Evolutionary conservation across 2,888 invertebrate species (phyloP), one percentile per base, ranked within the genome.

Genomic region (Eurois occulta): DNA sequence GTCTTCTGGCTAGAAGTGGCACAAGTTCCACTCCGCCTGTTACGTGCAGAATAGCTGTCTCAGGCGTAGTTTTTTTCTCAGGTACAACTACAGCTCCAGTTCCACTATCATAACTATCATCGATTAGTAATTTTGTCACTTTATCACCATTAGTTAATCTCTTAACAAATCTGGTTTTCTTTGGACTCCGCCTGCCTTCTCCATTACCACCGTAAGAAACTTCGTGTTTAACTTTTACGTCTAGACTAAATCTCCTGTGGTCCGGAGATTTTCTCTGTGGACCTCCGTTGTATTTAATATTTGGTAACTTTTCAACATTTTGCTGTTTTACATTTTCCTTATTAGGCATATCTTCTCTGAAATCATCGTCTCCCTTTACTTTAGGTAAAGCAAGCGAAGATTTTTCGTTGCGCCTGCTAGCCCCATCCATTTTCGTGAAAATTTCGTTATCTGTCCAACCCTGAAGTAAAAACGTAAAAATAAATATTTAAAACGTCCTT

Each of bases 11-110:
- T 84, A 98, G 94, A 71, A 98, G 94, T 4, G 98, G 98, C 75
- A 98, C 98, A 90, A 98, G 95, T 94, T 98, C 98, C 71, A 98
- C 97, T 38, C 98, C 98, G 35, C 98, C 98, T 2, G 97, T 97
- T 81, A 97, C 90, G 80, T 94, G 92, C 35, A 96, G 85, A 73
- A 97, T 95, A 32, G 93, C 89, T 21, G 92, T 91, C 81, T 96
- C 97, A 32, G 97, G 96, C 7, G 96, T 97, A 28, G 87, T 88
- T 71, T 95, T 95, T 80, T 94, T 94, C 68, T 93, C 93, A 38
- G 77, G 85, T 28, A 76, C 78, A 75, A 80, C 73, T 41, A 72
- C 24, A 48, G 43, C 65, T 62, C 86, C 41, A 65, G 41, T 78
- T 86, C 72, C 86, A 28, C 85, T 87, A 11, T 91, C 90, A 60